Evolutionary conservation across 2,888 invertebrate species (phyloP), one percentile per base, ranked within the genome.

Genomic region (Napeogenes inachia): DNA sequence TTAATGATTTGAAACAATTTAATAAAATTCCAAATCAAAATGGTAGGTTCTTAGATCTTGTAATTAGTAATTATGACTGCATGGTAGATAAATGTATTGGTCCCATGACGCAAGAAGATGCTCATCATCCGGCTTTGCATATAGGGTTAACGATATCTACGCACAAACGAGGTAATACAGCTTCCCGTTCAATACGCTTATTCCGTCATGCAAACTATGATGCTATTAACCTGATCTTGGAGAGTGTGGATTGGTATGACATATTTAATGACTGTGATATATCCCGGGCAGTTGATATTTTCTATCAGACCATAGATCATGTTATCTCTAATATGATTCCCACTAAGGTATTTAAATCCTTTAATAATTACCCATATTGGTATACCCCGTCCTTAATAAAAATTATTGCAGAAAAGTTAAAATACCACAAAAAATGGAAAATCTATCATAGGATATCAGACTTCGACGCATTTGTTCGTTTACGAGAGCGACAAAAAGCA

Each of bases 161-260:
- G 21, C 35, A 35, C 4, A 35, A 35, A 5, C 4, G 4, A 5
- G 4, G 4, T 5, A 35, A 6, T 35, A 5, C 35, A 35, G 45
- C 13, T 13, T 6, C 46, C 4, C 30, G 46, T 46, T 30, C 46
- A 4, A 46, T 32, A 32, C 33, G 57, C 33, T 57, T 46, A 5
- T 57, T 57, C n/a, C 57, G 57, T 57, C 32, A 57, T 13, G 57
- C 57, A 12, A 46, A 57, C 30, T 57, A 57, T 6, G 47, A 13
- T 47, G 47, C 13, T 5, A 13, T 47, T 4, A 47, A 47, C 8
- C 1, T 1, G n/a, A 42, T 13, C 3, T 32, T 46, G 46, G 32
- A 42, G 4, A 46, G 32, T 45, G 13, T 46, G 46, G 57, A 46
- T 46, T 46, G 57, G 46, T 57, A 45, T 46, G 45, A 57, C 8